Base-by-base conservation (phyloP, 53 echinoderm and acorn worm species). In the Apostichopus leukothele region DNA sequence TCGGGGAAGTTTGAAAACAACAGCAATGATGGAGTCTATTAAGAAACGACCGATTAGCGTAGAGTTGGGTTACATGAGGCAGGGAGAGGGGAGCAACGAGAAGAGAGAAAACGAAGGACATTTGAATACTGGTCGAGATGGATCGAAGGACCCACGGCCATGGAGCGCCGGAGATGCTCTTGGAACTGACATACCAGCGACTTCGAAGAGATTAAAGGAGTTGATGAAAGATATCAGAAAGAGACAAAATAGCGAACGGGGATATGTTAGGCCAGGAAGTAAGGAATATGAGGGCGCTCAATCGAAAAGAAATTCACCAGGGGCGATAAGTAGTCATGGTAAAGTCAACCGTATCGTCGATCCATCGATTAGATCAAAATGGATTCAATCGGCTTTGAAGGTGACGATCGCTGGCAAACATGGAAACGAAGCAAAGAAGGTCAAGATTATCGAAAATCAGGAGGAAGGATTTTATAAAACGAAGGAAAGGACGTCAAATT, bases 311-410 rank as follows among this genome's bases (percentile, higher is more conserved):
- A 63, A 63, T 63, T 16, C 63, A 4, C 16, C 63, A 13, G 63
- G 16, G 12, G 63, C 16, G 16, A 4, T 7, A 16, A 6, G 12
- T 16, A 3, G 63, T 63, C 11, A 39, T 39, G 39, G 39, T 39
- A 63, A 63, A 13, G 63, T 63, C 12, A 7, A 8, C 63, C 63
- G 63, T 63, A 13, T 63, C 63, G 63, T 39, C 39, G 16, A 63
- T 11, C 63, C 63, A 23, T 53, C 90, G 12, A 76, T 75, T 5
- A 76, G 19, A 12, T 21, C 61, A 20, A 61, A 66, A 67, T 91
- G 88, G 91, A 52, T 88, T 16, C 87, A 91, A 88, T 91, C 91
- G 18, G 91, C 91, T 1, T 52, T 91, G 9, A 91, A 91, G 73
- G 87, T 26, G 7, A 79, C 53, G 4, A 53, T 54, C n/a, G 52